Evolutionary conservation across 2,113 vertebrate species (phyloP), one percentile per base, ranked within the genome.

Genomic region (Sigmodon hispidus): DNA sequence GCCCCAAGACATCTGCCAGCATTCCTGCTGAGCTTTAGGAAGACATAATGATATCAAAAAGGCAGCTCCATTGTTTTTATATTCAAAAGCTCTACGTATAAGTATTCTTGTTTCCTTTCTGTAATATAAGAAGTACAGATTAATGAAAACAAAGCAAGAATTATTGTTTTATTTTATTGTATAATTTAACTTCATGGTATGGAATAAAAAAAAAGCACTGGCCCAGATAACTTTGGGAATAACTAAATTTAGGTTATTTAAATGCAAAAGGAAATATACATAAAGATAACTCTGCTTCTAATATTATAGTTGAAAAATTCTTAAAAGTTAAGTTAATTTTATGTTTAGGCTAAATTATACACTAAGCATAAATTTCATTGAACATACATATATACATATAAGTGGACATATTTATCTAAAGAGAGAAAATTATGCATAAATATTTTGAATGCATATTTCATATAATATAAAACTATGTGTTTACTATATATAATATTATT

Each of bases 1-100:
- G 1, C 0, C 17, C 16, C 21, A 52, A 61, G 40, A 86, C n/a
- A 19, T 50, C 45, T 85, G 2, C 48, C 17, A 81, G 0, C 0
- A 21, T 7, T 76, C 0, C 31, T 3, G 0, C 0, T 65, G 34
- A 19, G 15, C 16, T 57, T 52, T 91, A 73, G 12, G 3, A 45
- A 36, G 52, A 22, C 6, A 24, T 9, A 10, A 61, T 48, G 9
- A 0, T 2, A 75, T 45, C n/a, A 63, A 34, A 7, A 50, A 4
- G 34, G 31, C 31, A 75, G 8, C 43, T 85, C 16, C n/a, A 63
- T 19, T 40, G 65, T 89, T 91, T 63, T 61, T 1, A 19, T 0
- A 34, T 11, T 19, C 59, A 92, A 29, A 75, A 92, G 45, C 4
- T 4, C 12, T 1, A 24, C 43, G 36, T 52, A 11, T 22, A 16